Conservation (phyloP, 2,888 invertebrate genomes). For the Octonoba sinensis region DNA sequence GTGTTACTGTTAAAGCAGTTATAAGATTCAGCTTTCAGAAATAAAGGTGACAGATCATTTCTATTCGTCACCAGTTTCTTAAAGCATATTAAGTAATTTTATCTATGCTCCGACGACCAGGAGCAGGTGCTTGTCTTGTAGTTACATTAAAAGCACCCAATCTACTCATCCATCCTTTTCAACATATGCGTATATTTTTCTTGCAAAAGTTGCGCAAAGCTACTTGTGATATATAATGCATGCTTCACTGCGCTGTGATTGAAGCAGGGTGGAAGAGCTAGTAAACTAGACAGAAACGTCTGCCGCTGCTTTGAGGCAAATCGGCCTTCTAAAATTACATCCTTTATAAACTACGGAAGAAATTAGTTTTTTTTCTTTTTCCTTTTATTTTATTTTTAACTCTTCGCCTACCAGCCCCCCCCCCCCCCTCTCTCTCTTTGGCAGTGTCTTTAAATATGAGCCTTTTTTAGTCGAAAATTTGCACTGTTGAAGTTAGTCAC, state of each 20-base stretch:
- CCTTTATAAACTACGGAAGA: no score
- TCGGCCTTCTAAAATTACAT: no score
- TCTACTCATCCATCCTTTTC: conserved; percentile 38
- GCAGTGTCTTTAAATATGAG: no score
- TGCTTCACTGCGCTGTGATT: conserved; percentile 31
- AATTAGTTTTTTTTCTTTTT: no score
- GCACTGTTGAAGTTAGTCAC: no score
- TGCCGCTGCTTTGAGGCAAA: no score
- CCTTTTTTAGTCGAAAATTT: no score
- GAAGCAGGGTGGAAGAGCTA: not conserved
- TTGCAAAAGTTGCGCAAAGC: conserved; percentile 15
- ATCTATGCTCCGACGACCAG: conserved; percentile 44
- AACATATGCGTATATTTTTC: conserved; percentile 39
- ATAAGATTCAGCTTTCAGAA: conserved; percentile 13
- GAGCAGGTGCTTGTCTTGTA: conserved; percentile 23
- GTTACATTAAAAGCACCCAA: conserved; percentile 34
- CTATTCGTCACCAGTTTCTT: conserved; percentile 24
- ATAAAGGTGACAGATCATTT: conserved; percentile 33
- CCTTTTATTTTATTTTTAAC: no score
- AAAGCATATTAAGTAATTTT: conserved; percentile 55
- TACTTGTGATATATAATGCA: conserved; percentile 41
- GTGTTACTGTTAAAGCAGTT: conserved; percentile 24
- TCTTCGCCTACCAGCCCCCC: no score
- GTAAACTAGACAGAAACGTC: no score
- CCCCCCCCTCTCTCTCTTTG: no score